Base-by-base conservation (phyloP, 2,888 invertebrate species). In the Masnerella sp. region DNA sequence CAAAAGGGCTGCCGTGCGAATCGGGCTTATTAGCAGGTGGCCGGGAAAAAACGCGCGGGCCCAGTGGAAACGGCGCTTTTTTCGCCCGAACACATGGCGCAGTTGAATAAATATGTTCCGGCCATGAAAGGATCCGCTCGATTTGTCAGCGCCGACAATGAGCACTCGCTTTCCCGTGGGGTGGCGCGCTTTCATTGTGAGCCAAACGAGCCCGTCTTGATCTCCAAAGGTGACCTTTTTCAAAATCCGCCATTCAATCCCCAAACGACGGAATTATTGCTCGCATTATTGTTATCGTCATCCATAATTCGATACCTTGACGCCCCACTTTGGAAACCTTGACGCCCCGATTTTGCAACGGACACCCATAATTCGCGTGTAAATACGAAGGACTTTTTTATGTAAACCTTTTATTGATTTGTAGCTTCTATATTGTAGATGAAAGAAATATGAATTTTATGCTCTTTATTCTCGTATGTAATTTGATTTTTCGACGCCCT, bases 111-210 rank as follows among this genome's bases (percentile, higher is more conserved):
- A 69, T 69, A 69, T 22, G 18, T 65, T 45, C 36, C 12, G 30
- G 5, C 17, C 32, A 25, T 74, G 52, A 64, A 74, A 64, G 42
- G 58, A 69, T 62, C 59, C 42, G 58, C 49, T 65, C 69, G 69
- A 74, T 74, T 74, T 74, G 74, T 74, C 74, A 69, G 22, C 52
- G 34, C 15, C 15, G 52, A 69, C 69, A 74, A 74, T 64, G 64
- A 64, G 52, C 54, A 54, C 38, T 51, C 22, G 47, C 20, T 36
- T 43, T 43, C 54, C 47, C 49, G 47, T 62, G 49, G 47, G 3
- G 18, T 42, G 70, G 70, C 17, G 15, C 30, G 32, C n/a, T 32
- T 32, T 5, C 17, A 38, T 52, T 52, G 69, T 36, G n/a, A 11
- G 28, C 5, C 40, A n/a, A n/a, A n/a, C 0, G 25, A 36, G 12